Conservation (phyloP, 2,113 vertebrate species). For the Serilophus lunatus region DNA sequence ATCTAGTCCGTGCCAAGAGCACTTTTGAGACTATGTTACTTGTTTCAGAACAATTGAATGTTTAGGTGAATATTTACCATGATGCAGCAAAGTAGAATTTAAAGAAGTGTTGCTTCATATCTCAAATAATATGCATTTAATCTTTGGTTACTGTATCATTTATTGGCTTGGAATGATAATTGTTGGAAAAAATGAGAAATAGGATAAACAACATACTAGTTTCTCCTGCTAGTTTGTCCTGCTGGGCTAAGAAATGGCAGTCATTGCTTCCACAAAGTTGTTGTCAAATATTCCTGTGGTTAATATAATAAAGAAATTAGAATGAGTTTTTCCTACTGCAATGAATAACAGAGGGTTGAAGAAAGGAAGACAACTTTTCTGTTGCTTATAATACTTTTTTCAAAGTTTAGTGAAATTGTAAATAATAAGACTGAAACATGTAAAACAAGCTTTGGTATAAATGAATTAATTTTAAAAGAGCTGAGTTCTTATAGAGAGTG, state of each 20-base stretch:
- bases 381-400: not conserved
- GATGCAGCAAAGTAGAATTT: not conserved
- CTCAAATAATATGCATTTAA: not conserved
- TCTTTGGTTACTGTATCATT: not conserved
- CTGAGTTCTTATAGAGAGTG: not conserved
- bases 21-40: not conserved
- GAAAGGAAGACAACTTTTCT: not conserved
- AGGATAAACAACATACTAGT: not conserved
- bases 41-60: not conserved
- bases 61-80: not conserved
- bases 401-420: not conserved
- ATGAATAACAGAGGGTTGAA: slow-evolving; percentile 10
- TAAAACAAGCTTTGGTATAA: not conserved
- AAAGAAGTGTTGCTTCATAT: not conserved
- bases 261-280: slow-evolving; percentile 32
- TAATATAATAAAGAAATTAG: not conserved
- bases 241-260: slow-evolving; percentile 7
- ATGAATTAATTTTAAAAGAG: slow-evolving; percentile 44
- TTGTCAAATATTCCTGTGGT: not conserved
- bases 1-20: not conserved
- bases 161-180: not conserved
- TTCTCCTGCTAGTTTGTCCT: not conserved
- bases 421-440: slow-evolving; percentile 3
- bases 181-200: not conserved
- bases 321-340: slow-evolving; percentile 13